Evolutionary conservation across 2,797 vertebrate genomes (phyloP), one percentile per base, ranked within the genome.

Genomic region (Sylvilagus floridanus): DNA sequence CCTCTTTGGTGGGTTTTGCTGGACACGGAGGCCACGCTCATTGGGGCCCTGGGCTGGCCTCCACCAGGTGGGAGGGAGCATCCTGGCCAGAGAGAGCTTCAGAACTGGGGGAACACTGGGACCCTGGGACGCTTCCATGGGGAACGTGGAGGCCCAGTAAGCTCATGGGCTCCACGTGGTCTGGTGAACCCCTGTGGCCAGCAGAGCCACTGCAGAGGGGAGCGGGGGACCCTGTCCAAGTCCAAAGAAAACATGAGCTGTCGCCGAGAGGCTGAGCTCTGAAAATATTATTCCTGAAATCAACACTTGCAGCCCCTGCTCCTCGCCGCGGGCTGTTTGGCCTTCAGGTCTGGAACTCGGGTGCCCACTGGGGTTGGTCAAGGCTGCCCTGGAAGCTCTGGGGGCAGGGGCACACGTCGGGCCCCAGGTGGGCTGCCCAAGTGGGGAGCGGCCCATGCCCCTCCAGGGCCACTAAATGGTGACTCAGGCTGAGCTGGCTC

Each of bases 211-310:
- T 0, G 26, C 37, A 42, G 28, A 52, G 52, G 42, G 86, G 73
- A 37, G 42, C 42, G 4, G 65, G 26, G 22, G 42, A 47, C 12
- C 32, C 17, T 1, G 2, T 17, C 22, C 82, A 9, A 66, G 79
- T 96, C 96, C 96, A 96, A 96, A 96, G 94, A 94, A 97, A 97
- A 94, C 84, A 90, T 68, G 3, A 84, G 96, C 96, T 76, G 10
- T 92, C 95, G 88, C 0, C 28, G 26, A 73, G 93, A 21, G 82
- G 85, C 77, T 93, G 73, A 50, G 35, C 92, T 97, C 77, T 52
- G 60, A 93, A 96, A 97, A 94, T 78, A 90, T 30, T 88, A 72
- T 88, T 97, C 91, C 75, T 92, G 90, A 97, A 95, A 96, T 52
- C 26, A 42, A 84, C 63, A 6, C 68, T 90, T 77, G 76, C 17